Conservation (phyloP, 2,113 vertebrate genomes). For the Anser brachyrhynchus region DNA sequence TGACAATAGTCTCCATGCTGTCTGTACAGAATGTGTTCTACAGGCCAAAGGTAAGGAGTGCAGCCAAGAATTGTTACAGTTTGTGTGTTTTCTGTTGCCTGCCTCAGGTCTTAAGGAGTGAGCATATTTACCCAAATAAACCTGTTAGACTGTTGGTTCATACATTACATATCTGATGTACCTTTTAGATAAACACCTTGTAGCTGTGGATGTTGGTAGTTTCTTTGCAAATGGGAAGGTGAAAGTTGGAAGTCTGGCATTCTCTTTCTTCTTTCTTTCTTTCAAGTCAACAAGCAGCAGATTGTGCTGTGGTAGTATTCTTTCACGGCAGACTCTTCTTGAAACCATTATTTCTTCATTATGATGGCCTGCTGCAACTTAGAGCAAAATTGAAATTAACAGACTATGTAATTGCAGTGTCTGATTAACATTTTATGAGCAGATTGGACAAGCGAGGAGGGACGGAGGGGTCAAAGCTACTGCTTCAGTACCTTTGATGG, state of each 20-base stretch:
- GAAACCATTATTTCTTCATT: background rate
- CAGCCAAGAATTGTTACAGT: background rate
- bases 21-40: slow-evolving; percentile 99
- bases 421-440: background rate
- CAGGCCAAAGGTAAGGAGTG: slow-evolving; percentile 88
- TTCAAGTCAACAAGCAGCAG: background rate
- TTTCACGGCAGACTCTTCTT: background rate
- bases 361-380: background rate
- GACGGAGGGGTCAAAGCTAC: background rate
- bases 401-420: background rate
- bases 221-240: background rate
- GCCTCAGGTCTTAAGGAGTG: background rate
- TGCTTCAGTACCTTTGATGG: background rate
- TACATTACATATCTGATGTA: background rate
- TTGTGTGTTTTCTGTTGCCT: background rate
- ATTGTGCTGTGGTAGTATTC: background rate
- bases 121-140: background rate
- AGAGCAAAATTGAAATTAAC: background rate
- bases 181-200: background rate
- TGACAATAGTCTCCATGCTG: slow-evolving; percentile 97
- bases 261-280: background rate
- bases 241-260: background rate
- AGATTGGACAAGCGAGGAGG: background rate
- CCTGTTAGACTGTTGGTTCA: background rate
- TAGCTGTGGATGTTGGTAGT: background rate